These are phyloP conservation scores for Bombus breviceps DNA, from an alignment of 1,140 invertebrate genomes.

Conservation along the genomic window DNA sequence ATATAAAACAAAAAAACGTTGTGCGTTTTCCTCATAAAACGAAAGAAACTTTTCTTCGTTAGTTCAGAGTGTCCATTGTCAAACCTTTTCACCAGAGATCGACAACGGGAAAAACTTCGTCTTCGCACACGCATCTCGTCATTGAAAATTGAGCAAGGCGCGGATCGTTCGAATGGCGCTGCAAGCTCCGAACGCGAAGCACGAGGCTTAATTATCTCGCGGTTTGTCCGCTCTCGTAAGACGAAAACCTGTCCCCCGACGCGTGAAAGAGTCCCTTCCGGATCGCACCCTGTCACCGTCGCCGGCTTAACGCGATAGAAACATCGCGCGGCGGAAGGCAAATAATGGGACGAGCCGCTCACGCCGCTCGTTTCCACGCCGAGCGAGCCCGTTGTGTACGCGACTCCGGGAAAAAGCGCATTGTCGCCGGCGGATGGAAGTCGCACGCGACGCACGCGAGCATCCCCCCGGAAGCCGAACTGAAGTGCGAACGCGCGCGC, in stretches of 20 bases:
- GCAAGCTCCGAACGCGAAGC: background rate
- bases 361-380: constrained; percentile 32
- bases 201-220: constrained; percentile 13
- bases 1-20: too few species aligned
- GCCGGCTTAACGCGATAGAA: constrained; percentile 43
- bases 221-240: background rate
- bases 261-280: constrained; percentile 35
- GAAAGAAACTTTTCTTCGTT: too few species aligned
- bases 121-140: too few species aligned
- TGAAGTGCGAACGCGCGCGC: constrained; percentile 30
- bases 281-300: background rate
- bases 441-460: background rate
- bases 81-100: too few species aligned
- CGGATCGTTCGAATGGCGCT: background rate
- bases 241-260: constrained; percentile 11
- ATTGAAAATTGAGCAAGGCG: too few species aligned
- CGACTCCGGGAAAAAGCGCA: constrained; percentile 16
- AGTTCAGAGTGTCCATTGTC: too few species aligned
- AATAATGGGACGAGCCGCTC: constrained; percentile 28
- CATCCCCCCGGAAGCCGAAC: background rate
- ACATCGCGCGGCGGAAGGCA: constrained; percentile 13
- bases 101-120: too few species aligned
- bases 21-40: too few species aligned
- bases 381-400: constrained; percentile 8
- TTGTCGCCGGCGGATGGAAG: constrained; percentile 26